phyloP scores from a whole-genome alignment of 2,113 vertebrate species.

The Ctenomys sociabilis region DNA sequence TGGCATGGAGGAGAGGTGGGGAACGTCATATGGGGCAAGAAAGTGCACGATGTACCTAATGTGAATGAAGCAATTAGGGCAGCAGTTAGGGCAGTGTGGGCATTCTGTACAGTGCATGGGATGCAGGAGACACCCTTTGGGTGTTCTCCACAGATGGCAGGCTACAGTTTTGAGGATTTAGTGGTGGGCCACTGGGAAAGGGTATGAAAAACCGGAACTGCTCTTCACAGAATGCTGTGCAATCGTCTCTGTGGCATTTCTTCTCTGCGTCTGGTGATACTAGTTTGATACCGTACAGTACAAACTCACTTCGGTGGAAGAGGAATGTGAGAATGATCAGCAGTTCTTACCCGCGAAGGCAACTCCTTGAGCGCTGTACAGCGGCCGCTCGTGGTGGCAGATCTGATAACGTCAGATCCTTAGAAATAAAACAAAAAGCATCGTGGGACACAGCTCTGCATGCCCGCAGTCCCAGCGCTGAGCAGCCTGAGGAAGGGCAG shows the following conservation, averaged over 20 bases:
- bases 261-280: background rate
- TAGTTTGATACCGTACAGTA: background rate
- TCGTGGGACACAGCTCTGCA: background rate
- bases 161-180: background rate
- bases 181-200: background rate
- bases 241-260: background rate
- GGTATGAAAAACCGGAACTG: background rate
- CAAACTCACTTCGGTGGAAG: background rate
- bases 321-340: background rate
- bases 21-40: background rate
- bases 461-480: background rate
- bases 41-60: background rate
- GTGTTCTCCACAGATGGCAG: background rate
- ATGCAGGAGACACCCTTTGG: background rate
- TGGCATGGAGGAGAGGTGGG: background rate
- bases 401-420: background rate
- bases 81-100: background rate
- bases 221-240: background rate
- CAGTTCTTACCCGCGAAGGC: background rate
- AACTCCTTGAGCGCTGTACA: background rate
- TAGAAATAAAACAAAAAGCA: background rate
- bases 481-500: background rate
- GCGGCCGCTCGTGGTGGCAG: background rate
- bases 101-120: accelerated
- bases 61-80: background rate